A percentile compares a stretch with the other conserved stretches of the same genome.
phyloP scores from a whole-genome alignment of 1,140 invertebrate genomes.

The Mamestra configurata region DNA sequence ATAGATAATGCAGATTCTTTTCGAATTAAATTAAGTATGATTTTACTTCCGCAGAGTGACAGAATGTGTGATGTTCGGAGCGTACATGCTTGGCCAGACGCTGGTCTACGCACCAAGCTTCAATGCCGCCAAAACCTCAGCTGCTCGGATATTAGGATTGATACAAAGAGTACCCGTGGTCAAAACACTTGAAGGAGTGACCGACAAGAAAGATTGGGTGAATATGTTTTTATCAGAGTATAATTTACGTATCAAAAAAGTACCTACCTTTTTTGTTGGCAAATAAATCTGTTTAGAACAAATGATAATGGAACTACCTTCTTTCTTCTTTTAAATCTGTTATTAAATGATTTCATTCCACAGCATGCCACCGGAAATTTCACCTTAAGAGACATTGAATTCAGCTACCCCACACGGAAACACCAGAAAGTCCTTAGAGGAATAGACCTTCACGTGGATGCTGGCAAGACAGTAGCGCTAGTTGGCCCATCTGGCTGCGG shows the following conservation, averaged over 20 bases:
- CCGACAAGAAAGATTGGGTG: slow-evolving; percentile 64
- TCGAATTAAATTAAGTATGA: not conserved
- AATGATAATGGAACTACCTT: no score
- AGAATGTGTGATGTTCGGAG: slow-evolving; percentile 94
- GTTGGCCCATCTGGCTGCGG: slow-evolving; percentile 95
- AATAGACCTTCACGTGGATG: slow-evolving; percentile 91
- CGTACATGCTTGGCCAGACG: slow-evolving; percentile 94
- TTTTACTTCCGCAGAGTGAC: slow-evolving; percentile 89
- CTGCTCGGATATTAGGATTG: slow-evolving; percentile 90
- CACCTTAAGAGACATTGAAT: slow-evolving; percentile 89
- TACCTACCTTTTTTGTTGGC: no score
- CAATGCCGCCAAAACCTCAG: slow-evolving; percentile 93
- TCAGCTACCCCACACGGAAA: slow-evolving; percentile 93
- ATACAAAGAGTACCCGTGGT: slow-evolving; percentile 85
- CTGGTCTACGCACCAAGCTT: slow-evolving; percentile 95
- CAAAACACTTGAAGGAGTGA: slow-evolving; percentile 54
- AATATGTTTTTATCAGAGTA: slow-evolving; percentile 39
- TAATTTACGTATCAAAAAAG: no score
- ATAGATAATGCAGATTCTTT: not conserved
- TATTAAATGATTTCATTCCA: slow-evolving; percentile 33
- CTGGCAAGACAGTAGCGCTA: slow-evolving; percentile 95
- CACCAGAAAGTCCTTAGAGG: slow-evolving; percentile 90
- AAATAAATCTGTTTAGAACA: no score
- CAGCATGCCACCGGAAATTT: slow-evolving; percentile 69
- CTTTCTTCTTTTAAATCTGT: not conserved